Conservation (phyloP, 2,797 vertebrate species). For the Silurus lanzhouensis region DNA sequence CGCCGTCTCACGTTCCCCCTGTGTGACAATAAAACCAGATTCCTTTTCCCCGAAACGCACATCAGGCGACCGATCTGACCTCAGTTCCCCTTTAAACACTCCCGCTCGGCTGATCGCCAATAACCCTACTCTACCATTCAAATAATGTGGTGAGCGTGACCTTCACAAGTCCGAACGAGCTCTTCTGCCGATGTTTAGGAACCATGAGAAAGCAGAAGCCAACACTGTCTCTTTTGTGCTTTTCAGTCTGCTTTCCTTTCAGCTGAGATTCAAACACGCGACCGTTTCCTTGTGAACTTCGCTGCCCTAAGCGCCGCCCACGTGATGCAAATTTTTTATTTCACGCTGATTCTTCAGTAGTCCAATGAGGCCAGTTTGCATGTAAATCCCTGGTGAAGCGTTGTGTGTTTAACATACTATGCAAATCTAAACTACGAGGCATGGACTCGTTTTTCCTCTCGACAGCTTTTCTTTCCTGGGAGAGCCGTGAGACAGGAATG, state of each 20-base stretch:
- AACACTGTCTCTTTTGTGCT: constrained; percentile 36
- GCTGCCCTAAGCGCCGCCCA: neutral
- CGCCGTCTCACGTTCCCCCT: neutral
- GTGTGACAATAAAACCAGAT: constrained; percentile 23
- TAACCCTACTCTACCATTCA: constrained; percentile 44
- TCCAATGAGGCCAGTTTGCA: constrained; percentile 63
- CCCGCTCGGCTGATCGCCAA: constrained; percentile 13
- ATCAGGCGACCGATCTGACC: neutral
- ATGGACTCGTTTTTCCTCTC: constrained; percentile 54
- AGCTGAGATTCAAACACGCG: constrained; percentile 19
- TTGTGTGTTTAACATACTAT: constrained; percentile 34
- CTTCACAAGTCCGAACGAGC: constrained; percentile 48
- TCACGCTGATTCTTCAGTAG: constrained; percentile 35
- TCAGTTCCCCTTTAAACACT: constrained; percentile 35
- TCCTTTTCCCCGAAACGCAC: neutral
- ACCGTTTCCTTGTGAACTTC: constrained; percentile 52
- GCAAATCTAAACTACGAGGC: constrained; percentile 51
- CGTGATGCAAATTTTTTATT: constrained; percentile 48
- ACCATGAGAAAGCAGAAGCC: constrained; percentile 41
- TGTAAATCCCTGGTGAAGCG: constrained; percentile 60
- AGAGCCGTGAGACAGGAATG: constrained; percentile 41
- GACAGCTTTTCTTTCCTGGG: constrained; percentile 56
- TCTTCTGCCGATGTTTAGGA: constrained; percentile 34
- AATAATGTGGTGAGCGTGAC: constrained; percentile 56
- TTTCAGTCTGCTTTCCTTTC: constrained; percentile 40